Conservation (phyloP, 2,888 invertebrate species). For the Allophyes oxyacanthae region DNA sequence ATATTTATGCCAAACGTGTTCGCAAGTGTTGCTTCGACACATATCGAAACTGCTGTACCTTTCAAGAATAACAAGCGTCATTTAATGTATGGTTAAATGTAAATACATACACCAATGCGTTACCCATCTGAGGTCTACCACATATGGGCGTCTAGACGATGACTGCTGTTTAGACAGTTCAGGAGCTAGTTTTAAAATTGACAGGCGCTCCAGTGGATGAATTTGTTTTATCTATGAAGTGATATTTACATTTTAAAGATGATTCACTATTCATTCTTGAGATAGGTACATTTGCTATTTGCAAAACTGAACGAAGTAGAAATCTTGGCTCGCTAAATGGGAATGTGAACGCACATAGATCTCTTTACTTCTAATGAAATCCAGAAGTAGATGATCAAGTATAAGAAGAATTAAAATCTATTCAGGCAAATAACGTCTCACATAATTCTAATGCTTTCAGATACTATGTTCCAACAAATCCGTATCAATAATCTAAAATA, state of each 20-base stretch:
- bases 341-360: too few species aligned
- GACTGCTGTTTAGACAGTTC: conserved; percentile 36
- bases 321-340: background rate
- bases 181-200: conserved; percentile 33
- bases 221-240: conserved; percentile 23
- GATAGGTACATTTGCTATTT: conserved; percentile 2
- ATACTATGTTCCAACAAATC: too few species aligned
- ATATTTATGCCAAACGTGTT: conserved; percentile 24
- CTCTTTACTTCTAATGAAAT: too few species aligned
- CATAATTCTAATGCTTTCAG: too few species aligned
- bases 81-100: conserved; percentile 30
- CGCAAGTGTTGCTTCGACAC: conserved; percentile 26
- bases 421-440: too few species aligned
- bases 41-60: conserved; percentile 19
- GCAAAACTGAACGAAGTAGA: background rate
- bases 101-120: conserved; percentile 32
- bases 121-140: conserved; percentile 37
- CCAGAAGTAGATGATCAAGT: too few species aligned
- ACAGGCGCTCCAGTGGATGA: conserved; percentile 15
- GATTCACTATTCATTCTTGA: conserved; percentile 14
- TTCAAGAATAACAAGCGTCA: conserved; percentile 32
- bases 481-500: conserved; percentile 35
- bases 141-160: conserved; percentile 42
- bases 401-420: too few species aligned
- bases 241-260: conserved; percentile 23